phyloP scores from a whole-genome alignment of 2,888 invertebrate species.

The Sinotaia quadrata region DNA sequence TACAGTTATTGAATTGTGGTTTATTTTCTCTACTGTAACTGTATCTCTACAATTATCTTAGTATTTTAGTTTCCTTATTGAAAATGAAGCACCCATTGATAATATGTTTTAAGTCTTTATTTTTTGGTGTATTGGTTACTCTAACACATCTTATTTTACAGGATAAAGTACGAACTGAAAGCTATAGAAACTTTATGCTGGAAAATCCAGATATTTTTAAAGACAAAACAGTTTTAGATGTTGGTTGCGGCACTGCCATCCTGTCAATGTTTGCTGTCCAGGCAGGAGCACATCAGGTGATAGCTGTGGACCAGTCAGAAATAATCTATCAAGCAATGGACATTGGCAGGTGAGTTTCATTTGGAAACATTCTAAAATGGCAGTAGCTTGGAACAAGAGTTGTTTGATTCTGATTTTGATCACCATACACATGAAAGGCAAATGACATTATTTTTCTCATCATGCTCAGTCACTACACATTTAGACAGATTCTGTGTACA shows the following conservation, averaged over 20 bases:
- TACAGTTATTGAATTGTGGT: too few species aligned
- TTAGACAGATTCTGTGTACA: too few species aligned
- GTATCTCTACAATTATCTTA: not conserved
- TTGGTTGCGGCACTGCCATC: slow-evolving; percentile 79
- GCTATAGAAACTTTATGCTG: slow-evolving; percentile 87
- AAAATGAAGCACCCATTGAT: not conserved
- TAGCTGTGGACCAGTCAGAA: slow-evolving; percentile 74
- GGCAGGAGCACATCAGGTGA: slow-evolving; percentile 87
- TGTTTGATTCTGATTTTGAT: too few species aligned
- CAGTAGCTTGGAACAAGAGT: too few species aligned
- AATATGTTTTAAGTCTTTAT: not conserved
- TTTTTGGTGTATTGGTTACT: too few species aligned
- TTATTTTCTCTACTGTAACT: not conserved
- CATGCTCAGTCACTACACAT: too few species aligned
- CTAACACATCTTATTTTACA: slow-evolving; percentile 39
- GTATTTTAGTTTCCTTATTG: not conserved
- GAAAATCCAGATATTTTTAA: slow-evolving; percentile 81
- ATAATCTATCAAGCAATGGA: slow-evolving; percentile 74
- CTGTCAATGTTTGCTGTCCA: slow-evolving; percentile 90
- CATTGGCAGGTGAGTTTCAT: slow-evolving; percentile 70
- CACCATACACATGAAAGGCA: too few species aligned
- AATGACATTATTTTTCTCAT: too few species aligned
- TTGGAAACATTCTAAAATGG: too few species aligned
- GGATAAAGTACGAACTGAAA: slow-evolving; percentile 80
- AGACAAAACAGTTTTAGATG: slow-evolving; percentile 81